Evolutionary conservation across 2,113 vertebrate species (phyloP), one percentile per base, ranked within the genome.

Genomic region (Lanius collurio): DNA sequence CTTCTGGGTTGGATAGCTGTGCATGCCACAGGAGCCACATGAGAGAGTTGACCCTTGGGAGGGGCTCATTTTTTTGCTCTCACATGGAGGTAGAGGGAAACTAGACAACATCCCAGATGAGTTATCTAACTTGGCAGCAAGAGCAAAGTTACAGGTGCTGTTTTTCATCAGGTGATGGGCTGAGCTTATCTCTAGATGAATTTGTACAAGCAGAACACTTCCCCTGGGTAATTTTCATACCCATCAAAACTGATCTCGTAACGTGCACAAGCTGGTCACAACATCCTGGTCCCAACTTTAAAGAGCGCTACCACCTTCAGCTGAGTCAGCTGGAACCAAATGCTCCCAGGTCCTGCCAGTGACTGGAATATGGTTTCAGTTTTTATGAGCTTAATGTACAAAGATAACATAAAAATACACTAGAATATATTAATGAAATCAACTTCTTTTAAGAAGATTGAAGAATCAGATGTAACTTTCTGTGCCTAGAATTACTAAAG

Each of bases 1-100:
- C 4, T 50, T 73, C 21, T 53, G 21, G 15, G 8, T 26, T 70
- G 28, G 50, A 39, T 18, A 88, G n/a, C 10, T n/a, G 15, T 26
- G 39, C 21, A 5, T 10, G 35, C n/a, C 53, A 57, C 31, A 71
- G 47, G 20, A 73, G 47, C n/a, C 15, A 65, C 0, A 0, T 55
- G 64, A 47, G 21, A 67, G 30, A 37, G 27, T 67, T 30, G 67
- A 57, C 17, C 24, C 7, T 27, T 0, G 0, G n/a, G 42, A 83
- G 2, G 12, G 31, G 12, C 17, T 68, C 15, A n/a, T 67, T 87
- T 37, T 73, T n/a, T 53, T 49, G 37, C 20, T 27, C 23, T 65
- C 46, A 15, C 11, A 9, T 10, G 60, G 31, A 57, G 31, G 13
- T 65, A 30, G 15, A 82, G 30, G 17, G 12, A 73, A 93, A 57